Evolutionary conservation across 30 jellyfish, hydroid and myxozoan genomes (phyloP).

Genomic region (Aurelia sp.): DNA sequence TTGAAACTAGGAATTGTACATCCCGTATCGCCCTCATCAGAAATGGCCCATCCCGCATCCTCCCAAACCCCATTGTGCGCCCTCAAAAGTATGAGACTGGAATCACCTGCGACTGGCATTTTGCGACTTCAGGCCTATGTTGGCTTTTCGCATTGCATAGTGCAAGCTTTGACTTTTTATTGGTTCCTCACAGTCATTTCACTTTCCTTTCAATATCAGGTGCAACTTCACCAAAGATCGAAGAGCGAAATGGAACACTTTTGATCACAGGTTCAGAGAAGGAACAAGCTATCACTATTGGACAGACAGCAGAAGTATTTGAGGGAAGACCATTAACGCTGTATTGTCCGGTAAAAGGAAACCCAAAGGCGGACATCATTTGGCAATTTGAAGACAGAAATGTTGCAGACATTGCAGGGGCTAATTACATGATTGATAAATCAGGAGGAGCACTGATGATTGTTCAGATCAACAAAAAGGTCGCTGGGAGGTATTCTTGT

Average conservation of each 20-base stretch:
- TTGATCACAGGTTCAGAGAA: slow-evolving; percentile 38
- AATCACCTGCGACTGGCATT: too few species aligned
- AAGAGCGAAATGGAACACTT: slow-evolving; percentile 34
- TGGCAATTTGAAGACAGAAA: slow-evolving; percentile 78
- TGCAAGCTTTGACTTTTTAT: too few species aligned
- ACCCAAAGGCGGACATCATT: slow-evolving; percentile 73
- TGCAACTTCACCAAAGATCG: slow-evolving; percentile 68
- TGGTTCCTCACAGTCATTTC: neutral
- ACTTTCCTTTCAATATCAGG: slow-evolving; percentile 28
- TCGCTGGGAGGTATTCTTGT: slow-evolving; percentile 86
- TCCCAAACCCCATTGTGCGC: too few species aligned
- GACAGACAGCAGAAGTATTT: slow-evolving; percentile 73
- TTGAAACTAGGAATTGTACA: too few species aligned
- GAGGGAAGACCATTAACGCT: slow-evolving; percentile 83
- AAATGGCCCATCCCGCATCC: too few species aligned
- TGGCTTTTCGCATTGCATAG: too few species aligned
- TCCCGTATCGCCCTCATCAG: too few species aligned
- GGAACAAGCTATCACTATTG: slow-evolving; percentile 64
- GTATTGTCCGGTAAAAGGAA: slow-evolving; percentile 73
- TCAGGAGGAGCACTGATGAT: slow-evolving; percentile 80
- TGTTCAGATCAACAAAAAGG: slow-evolving; percentile 47
- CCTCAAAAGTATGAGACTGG: too few species aligned
- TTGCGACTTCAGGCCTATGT: too few species aligned
- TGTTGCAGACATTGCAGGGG: slow-evolving; percentile 19
- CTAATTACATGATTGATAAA: slow-evolving; percentile 61